Conservation (phyloP, 2,888 invertebrate genomes). For the Apoda limacodes region DNA sequence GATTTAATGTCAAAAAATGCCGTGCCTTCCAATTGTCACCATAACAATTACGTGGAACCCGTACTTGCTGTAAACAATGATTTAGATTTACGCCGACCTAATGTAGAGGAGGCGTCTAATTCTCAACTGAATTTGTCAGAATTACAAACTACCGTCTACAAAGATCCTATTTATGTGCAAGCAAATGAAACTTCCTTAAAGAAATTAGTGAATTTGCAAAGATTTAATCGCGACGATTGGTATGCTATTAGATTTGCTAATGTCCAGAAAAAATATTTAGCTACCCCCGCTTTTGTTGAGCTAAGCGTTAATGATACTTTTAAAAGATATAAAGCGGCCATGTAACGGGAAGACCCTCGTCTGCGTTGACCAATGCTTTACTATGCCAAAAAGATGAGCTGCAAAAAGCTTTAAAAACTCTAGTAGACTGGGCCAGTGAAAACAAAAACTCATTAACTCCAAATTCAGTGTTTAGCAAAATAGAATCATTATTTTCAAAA, state of each 20-base stretch:
- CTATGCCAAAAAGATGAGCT: conserved; percentile 5
- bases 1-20: conserved; percentile 4
- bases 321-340: conserved; percentile 4
- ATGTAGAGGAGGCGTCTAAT: no score
- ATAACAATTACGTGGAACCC: no score
- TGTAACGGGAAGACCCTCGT: conserved; percentile 7
- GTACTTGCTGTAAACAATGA: no score
- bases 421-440: no score
- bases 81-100: no score
- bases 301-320: no score
- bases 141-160: conserved; percentile 3
- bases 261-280: conserved; percentile 11
- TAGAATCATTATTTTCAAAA: conserved; percentile 2
- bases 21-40: no score
- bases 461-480: conserved; percentile 5
- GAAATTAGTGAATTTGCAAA: no score
- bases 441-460: conserved; percentile 4
- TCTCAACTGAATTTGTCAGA: conserved; percentile 6
- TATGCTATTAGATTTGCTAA: conserved; percentile 8
- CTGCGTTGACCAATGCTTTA: no score
- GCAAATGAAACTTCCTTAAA: no score
- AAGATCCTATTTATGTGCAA: conserved; percentile 6
- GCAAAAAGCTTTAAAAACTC: conserved; percentile 4
- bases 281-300: conserved; percentile 9
- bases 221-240: no score